Evolutionary conservation across 2,797 vertebrate species (phyloP), one percentile per base, ranked within the genome.

Genomic region (Lithobates pipiens): DNA sequence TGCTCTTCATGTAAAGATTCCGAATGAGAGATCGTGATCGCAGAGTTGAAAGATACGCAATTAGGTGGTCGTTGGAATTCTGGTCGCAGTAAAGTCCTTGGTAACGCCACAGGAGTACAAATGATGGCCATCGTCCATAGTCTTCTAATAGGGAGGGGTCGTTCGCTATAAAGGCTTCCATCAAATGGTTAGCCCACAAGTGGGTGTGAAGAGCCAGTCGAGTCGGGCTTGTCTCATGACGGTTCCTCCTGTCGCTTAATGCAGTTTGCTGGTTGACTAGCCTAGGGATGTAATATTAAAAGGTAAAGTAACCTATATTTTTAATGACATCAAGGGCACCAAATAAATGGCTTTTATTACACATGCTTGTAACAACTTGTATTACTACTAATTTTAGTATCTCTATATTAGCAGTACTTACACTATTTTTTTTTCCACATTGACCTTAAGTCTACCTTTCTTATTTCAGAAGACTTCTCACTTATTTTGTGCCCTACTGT

Each of bases 1-100:
- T 94, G 96, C 97, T 95, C 94, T 94, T 95, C 93, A 95, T 96
- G 96, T 98, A 96, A 97, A 93, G 94, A 94, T 93, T 94, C 95
- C 93, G 94, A 94, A 97, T 97, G 83, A 68, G 95, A 98, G 95
- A 95, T 98, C 95, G 93, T 94, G 95, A 93, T 95, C 93, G 93
- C 92, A 94, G 93, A 93, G 91, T 96, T 94, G 92, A 95, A 95
- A 95, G 94, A 95, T 95, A 92, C 88, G 95, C 93, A 93, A 90
- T 95, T 95, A 95, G 95, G 91, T 95, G 95, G 93, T 95, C 94
- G 94, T 95, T 95, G 95, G 95, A 95, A 94, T 95, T 94, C 95
- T 94, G 95, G 94, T 95, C 93, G 95, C 95, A 95, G 93, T 96
- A 96, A 96, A 94, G 95, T 95, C 96, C 96, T 96, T 95, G 95